These are phyloP conservation scores for Trididemnum clinides DNA, from an alignment of 23 tunicate genomes.

Conservation along the genomic window DNA sequence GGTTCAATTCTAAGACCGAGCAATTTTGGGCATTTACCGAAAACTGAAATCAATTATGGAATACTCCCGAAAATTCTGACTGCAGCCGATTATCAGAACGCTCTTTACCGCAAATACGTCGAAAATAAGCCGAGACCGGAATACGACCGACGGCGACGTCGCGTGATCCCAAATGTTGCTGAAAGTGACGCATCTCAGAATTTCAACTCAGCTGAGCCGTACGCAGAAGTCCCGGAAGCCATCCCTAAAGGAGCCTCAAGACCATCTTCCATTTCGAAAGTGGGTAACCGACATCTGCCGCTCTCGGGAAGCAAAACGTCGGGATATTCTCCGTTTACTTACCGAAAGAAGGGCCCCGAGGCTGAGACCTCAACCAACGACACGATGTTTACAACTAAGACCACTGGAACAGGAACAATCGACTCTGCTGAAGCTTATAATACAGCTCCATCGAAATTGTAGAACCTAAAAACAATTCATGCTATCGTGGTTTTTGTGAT, in stretches of 20 bases:
- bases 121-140: slow-evolving; percentile 54
- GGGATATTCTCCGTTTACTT: too few species aligned
- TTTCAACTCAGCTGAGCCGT: not conserved
- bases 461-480: too few species aligned
- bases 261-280: too few species aligned
- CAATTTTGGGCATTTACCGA: not conserved
- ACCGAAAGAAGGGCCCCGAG: too few species aligned
- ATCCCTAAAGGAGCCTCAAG: not conserved
- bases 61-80: not conserved
- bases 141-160: slow-evolving; percentile 28
- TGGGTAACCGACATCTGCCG: too few species aligned
- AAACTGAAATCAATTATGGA: not conserved
- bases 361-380: too few species aligned
- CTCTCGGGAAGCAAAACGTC: too few species aligned
- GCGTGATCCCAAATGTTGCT: slow-evolving; percentile 49
- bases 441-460: too few species aligned
- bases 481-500: too few species aligned
- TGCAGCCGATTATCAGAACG: slow-evolving; percentile 43
- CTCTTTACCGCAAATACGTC: slow-evolving; percentile 46
- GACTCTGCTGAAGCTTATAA: too few species aligned
- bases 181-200: slow-evolving; percentile 53
- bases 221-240: slow-evolving; percentile 40
- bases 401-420: too few species aligned
- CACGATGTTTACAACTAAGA: too few species aligned
- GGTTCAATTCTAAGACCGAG: slow-evolving; percentile 24